Evolutionary conservation across 2,113 vertebrate species (phyloP), one percentile per base, ranked within the genome.

Genomic region (Tyrannus savana): DNA sequence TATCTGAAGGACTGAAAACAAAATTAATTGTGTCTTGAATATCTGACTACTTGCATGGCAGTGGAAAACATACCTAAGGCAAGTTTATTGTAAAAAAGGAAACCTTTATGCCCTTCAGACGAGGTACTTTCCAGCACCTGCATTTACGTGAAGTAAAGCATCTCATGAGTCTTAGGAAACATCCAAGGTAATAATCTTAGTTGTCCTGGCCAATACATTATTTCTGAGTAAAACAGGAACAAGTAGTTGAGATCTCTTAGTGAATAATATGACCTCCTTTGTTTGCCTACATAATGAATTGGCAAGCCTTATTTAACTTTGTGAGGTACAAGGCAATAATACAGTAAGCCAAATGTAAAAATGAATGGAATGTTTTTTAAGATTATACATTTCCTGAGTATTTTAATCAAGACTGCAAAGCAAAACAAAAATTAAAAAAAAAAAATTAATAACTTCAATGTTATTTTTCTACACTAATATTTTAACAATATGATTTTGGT

Each of bases 251-350:
- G 44, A 58, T 80, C 33, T 79, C 58, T 69, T 50, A 62, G 27
- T 44, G 58, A 73, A 35, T 73, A 62, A 23, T 41, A 24, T 31
- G 24, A 74, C 18, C 63, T 83, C 30, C 42, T 50, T 71, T 77
- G 39, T 96, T 95, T 96, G 72, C 72, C 78, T 74, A 44, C 75
- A 41, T 71, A 76, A 93, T 53, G 67, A 95, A 74, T 19, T 33
- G 30, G 13, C 23, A 83, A 83, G 46, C 23, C 33, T 12, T 63
- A 35, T 87, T 83, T 93, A 91, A 91, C 78, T 67, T 63, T n/a
- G 59, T 66, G 37, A 77, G 46, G 37, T 71, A 71, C 16, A 18
- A 10, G 31, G 16, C 23, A 80, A 28, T 41, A n/a, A 55, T 73
- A 39, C 25, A 69, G 21, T 52, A 83, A 80, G 7, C 5, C 25